phyloP scores from a whole-genome alignment of 2,113 vertebrate species.

The Hippolais icterina region DNA sequence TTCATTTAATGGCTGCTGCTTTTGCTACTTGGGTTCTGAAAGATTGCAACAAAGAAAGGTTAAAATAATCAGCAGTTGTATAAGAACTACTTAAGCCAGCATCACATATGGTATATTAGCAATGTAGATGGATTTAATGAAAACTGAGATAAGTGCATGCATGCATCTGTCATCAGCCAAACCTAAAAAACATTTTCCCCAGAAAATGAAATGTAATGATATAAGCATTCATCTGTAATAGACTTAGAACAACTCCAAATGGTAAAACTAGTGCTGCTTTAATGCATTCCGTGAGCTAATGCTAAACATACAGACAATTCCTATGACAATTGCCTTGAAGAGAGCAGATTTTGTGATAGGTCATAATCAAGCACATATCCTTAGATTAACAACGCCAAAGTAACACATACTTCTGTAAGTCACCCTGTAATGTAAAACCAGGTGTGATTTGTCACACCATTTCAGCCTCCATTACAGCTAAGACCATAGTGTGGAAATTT shows the following conservation, averaged over 20 bases:
- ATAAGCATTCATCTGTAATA: background rate
- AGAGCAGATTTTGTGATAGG: slow-evolving; percentile 56
- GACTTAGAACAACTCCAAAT: background rate
- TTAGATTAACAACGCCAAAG: slow-evolving; percentile 72
- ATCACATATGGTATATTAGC: background rate
- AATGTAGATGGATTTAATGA: background rate
- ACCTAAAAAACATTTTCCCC: background rate
- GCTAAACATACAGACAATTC: slow-evolving; percentile 32
- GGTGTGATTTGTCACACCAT: slow-evolving; percentile 40
- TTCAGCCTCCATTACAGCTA: slow-evolving; percentile 43
- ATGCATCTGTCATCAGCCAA: background rate
- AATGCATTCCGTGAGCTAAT: slow-evolving; percentile 54
- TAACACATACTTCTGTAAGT: slow-evolving; percentile 62
- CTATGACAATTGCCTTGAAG: slow-evolving; percentile 18
- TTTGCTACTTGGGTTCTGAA: background rate
- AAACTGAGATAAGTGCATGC: background rate
- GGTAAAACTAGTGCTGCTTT: background rate
- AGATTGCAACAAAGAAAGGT: slow-evolving; percentile 2
- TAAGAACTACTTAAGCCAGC: background rate
- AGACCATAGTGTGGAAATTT: slow-evolving; percentile 41
- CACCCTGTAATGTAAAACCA: slow-evolving; percentile 71
- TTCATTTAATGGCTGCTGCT: background rate
- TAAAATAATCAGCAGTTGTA: slow-evolving; percentile 9
- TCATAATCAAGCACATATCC: slow-evolving; percentile 63
- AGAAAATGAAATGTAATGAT: slow-evolving; percentile 1